Conservation (phyloP, 2,797 vertebrate genomes). For the Phrynocephalus guinanensis region DNA sequence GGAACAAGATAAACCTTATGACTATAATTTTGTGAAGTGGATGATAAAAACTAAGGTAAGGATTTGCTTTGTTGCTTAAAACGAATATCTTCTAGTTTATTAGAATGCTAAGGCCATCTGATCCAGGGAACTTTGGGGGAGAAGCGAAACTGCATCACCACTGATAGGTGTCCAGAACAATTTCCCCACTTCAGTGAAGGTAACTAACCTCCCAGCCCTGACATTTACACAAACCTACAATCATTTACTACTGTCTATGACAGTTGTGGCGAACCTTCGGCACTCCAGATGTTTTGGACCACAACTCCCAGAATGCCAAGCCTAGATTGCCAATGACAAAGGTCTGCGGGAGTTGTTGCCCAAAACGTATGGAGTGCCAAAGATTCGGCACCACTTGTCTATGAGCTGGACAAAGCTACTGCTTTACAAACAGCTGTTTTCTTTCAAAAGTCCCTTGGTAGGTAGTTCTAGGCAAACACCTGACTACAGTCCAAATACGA, state of each 20-base stretch:
- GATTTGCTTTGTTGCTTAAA: not conserved
- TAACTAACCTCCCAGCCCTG: not conserved
- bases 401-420: not conserved
- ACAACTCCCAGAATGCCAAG: too few relatives aligned
- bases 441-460: not conserved
- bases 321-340: too few relatives aligned
- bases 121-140: not conserved
- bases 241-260: not conserved
- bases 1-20: slow-evolving; percentile 85
- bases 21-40: slow-evolving; percentile 97
- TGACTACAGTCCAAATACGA: not conserved
- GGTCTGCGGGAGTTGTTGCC: too few relatives aligned
- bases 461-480: not conserved
- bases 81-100: not conserved
- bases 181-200: not conserved
- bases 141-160: not conserved
- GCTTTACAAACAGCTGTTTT: not conserved
- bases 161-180: not conserved
- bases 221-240: not conserved
- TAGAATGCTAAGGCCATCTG: not conserved
- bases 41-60: slow-evolving; percentile 94
- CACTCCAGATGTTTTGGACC: too few relatives aligned
- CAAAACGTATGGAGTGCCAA: too few relatives aligned
- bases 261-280: too few relatives aligned
- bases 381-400: too few relatives aligned